A percentile compares a stretch with the other conserved stretches of the same genome.
These are phyloP conservation scores for Lasioglossum marginatum DNA, from an alignment of 2,888 invertebrate genomes.

Conservation along the genomic window DNA sequence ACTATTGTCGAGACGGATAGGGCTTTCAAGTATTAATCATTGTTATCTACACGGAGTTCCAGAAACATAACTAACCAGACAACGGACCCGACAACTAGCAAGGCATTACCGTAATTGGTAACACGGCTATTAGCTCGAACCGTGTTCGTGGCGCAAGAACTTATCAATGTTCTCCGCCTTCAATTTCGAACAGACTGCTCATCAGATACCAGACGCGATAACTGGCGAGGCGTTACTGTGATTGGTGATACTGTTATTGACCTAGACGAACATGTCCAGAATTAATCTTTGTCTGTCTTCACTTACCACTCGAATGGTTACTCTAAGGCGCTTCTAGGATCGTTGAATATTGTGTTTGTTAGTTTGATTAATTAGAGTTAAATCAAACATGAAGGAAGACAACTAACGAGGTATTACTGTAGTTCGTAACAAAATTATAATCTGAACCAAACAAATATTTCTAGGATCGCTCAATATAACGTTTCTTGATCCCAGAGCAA, in stretches of 20 bases:
- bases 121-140: not conserved
- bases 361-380: too few species aligned
- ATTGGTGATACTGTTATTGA: not conserved
- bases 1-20: constrained; percentile 1
- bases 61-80: constrained; percentile 10
- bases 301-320: not conserved
- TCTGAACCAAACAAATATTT: not conserved
- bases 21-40: not conserved
- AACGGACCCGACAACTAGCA: not conserved
- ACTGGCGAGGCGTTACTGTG: not conserved
- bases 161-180: constrained; percentile 5
- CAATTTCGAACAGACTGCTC: not conserved
- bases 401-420: not conserved
- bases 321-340: too few species aligned
- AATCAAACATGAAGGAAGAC: not conserved
- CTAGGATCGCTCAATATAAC: not conserved
- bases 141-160: not conserved
- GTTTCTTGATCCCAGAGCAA: too few species aligned
- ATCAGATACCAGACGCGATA: not conserved
- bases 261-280: not conserved
- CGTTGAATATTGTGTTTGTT: too few species aligned
- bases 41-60: not conserved
- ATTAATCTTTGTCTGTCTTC: not conserved
- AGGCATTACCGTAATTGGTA: constrained; percentile 25
- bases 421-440: not conserved